phyloP scores from a whole-genome alignment of 2,797 vertebrate species.

The Danionella dracula region DNA sequence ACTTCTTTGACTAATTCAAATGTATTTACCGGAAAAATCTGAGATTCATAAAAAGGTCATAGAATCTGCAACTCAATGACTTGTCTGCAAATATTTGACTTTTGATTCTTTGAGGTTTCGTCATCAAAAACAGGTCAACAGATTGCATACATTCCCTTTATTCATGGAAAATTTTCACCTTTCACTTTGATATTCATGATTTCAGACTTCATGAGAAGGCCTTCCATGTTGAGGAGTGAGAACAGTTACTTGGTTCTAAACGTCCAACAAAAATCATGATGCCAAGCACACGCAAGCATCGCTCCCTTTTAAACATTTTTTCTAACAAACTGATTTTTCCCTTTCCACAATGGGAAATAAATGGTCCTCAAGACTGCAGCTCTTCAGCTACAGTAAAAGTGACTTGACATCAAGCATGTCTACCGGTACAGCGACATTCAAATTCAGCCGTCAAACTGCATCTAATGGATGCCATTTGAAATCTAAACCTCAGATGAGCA shows the following conservation, averaged over 20 bases:
- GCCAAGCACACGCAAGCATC: not conserved
- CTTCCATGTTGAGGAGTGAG: not conserved
- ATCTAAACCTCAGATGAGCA: slow-evolving; percentile 1
- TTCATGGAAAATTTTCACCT: not conserved
- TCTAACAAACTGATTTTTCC: no score
- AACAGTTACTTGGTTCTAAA: slow-evolving; percentile 3
- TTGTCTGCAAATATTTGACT: not conserved
- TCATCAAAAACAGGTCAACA: not conserved
- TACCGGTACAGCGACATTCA: not conserved
- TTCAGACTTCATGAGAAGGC: not conserved
- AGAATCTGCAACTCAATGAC: no score
- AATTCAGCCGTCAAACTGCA: not conserved
- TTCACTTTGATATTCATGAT: slow-evolving; percentile 3
- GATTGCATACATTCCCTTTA: not conserved
- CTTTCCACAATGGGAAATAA: slow-evolving; percentile 7
- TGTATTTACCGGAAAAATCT: no score
- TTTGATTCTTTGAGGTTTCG: not conserved
- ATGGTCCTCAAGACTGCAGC: not conserved
- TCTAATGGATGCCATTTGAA: slow-evolving; percentile 23
- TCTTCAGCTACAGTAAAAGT: slow-evolving; percentile 16
- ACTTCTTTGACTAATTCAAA: no score
- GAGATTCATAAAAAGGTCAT: no score
- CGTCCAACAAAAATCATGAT: slow-evolving; percentile 10
- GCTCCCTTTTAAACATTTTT: slow-evolving; percentile 15
- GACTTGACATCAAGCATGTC: slow-evolving; percentile 19